These are phyloP conservation scores for Siniperca scherzeri DNA, from an alignment of 2,797 vertebrate species.

Conservation along the genomic window DNA sequence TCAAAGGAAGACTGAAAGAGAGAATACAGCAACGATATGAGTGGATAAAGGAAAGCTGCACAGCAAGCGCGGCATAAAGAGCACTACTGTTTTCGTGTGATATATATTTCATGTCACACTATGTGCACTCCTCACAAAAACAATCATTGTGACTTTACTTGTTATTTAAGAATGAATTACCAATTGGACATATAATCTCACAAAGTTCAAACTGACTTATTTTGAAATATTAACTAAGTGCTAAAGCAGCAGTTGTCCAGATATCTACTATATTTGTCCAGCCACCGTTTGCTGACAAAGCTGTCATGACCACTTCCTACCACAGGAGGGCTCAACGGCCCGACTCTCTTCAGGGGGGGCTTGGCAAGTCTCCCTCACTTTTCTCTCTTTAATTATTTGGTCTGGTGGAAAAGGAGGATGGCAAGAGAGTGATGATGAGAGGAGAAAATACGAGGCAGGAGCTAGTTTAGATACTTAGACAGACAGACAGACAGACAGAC, in stretches of 20 bases:
- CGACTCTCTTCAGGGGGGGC: conserved; percentile 5
- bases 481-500: not conserved
- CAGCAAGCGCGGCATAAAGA: not conserved
- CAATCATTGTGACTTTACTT: not conserved
- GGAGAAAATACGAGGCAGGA: not conserved
- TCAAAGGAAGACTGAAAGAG: conserved; percentile 12
- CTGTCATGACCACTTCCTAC: conserved; percentile 49
- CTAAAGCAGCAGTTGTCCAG: conserved; percentile 26
- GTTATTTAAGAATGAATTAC: conserved; percentile 1
- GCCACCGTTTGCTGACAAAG: conserved; percentile 71
- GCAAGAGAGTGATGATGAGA: conserved; percentile 24
- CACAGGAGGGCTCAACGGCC: conserved; percentile 82
- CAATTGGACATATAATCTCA: not conserved
- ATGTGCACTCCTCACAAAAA: not conserved
- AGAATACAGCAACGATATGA: not conserved
- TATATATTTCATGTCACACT: not conserved
- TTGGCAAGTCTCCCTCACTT: conserved; percentile 45
- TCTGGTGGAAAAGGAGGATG: conserved; percentile 62
- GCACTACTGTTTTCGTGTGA: not conserved
- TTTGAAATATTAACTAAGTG: conserved; percentile 9
- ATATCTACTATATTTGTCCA: conserved; percentile 38
- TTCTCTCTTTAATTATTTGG: conserved; percentile 71
- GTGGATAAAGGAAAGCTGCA: conserved; percentile 9
- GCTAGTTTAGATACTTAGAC: conserved; percentile 9
- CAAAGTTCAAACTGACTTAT: not conserved